Evolutionary conservation across 2,113 vertebrate species (phyloP), one percentile per base, ranked within the genome.

Genomic region (Pseudopodoces humilis): DNA sequence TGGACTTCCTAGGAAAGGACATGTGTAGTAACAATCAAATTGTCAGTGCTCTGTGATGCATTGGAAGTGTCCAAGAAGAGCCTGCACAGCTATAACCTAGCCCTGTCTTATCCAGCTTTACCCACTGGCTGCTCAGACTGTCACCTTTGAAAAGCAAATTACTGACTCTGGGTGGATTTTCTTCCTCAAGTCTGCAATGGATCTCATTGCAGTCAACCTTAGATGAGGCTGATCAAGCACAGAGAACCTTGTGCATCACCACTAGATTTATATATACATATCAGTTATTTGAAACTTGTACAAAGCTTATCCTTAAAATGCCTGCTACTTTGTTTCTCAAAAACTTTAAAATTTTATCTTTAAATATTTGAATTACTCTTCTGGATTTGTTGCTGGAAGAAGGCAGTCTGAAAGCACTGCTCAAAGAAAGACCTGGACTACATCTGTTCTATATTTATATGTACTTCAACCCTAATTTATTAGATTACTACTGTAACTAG

Each of bases 21-120:
- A 7, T 0, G 0, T 27, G 5, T 24, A 37, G n/a, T n/a, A n/a
- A 30, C 43, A 65, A 35, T 24, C 13, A 55, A 33, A 55, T 33
- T 19, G 22, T 35, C 35, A 56, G 1, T 19, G 4, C 19, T 52
- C 0, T 0, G 1, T n/a, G 49, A 53, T 24, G 27, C 53, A 31
- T 1, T 20, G 30, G 37, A 82, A 58, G 7, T 22, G 53, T n/a
- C 25, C 33, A 23, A 46, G 27, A 37, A 52, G 35, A 88, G 15
- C n/a, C 6, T 27, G 9, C 15, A n/a, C 10, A 64, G 20, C 15
- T 63, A 2, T 31, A 44, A 11, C 17, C 44, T 0, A 28, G 3
- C 10, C 37, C 5, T 43, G 0, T 27, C 39, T 24, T 43, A 23
- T 19, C n/a, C 5, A 44, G 27, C 3, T 90, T 79, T 59, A 39